Evolutionary conservation across 2,113 vertebrate genomes (phyloP), one percentile per base, ranked within the genome.

Genomic region (Sander vitreus): DNA sequence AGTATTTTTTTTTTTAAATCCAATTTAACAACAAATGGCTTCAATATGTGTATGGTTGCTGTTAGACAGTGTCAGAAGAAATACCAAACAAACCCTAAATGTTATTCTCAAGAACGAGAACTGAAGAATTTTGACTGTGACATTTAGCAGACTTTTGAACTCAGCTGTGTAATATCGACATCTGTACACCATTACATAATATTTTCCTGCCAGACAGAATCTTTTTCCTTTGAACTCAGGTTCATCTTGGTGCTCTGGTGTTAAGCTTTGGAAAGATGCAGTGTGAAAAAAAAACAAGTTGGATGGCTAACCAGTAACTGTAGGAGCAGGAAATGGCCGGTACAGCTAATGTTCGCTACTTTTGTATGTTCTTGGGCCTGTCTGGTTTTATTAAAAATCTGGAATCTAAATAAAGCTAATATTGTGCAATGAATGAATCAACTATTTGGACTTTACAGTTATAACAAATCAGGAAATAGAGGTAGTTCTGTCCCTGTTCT

Each of bases 311-410:
- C 18, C 4, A 13, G 57, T 64, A 33, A 36, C 18, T 58, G 27
- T 43, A 54, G 58, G 8, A 51, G 21, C n/a, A 79, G 72, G 63
- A 84, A 79, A 85, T 60, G 13, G 64, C 23, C 55, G n/a, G 39
- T n/a, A 1, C 48, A 55, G 19, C 60, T 57, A 73, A 70, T 66
- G 11, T 43, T 70, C 19, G 25, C 19, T 64, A 2, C 47, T 77
- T 67, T 14, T 75, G 18, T 79, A 30, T 76, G 67, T 78, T 64
- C 71, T 81, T 51, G 23, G 78, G 63, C 39, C 27, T 33, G 15
- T 19, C 36, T 83, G 50, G 23, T 64, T 85, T 78, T 74, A 84
- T 76, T 78, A 43, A 75, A 80, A 66, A 86, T 77, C 64, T 89
- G 77, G 77, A 84, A 73, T 74, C 59, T 55, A 50, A 87, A 80